Evolutionary conservation across 2,797 vertebrate genomes (phyloP).

Genomic region (Hoplostethus atlanticus): DNA sequence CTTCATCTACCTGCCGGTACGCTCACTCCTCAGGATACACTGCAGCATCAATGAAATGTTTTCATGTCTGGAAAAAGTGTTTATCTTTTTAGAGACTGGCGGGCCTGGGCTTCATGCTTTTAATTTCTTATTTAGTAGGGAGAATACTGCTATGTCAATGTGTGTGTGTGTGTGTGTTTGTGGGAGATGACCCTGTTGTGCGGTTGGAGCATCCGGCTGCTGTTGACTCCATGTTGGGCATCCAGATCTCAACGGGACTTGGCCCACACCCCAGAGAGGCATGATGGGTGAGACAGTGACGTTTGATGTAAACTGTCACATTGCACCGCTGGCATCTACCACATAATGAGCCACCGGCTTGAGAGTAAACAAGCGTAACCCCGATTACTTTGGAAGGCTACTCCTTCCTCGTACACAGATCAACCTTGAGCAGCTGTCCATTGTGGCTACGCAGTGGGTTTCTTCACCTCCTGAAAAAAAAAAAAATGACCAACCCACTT

Average conservation of each 20-base stretch:
- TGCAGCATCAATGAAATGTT: conserved; percentile 41
- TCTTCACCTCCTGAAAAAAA: conserved; percentile 40
- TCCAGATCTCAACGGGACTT: conserved; percentile 70
- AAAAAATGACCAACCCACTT: conserved; percentile 54
- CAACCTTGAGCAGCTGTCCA: conserved; percentile 68
- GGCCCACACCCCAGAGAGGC: conserved; percentile 67
- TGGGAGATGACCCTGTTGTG: conserved; percentile 56
- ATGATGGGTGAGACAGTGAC: conserved; percentile 71
- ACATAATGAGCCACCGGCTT: conserved; percentile 53
- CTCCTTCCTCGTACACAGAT: conserved; percentile 39
- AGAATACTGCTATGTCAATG: conserved; percentile 71
- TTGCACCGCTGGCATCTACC: conserved; percentile 52
- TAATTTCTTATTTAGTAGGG: conserved; percentile 65
- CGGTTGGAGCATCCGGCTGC: conserved; percentile 48
- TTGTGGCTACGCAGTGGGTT: conserved; percentile 35
- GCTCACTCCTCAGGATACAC: conserved; percentile 8
- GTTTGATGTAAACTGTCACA: conserved; percentile 78
- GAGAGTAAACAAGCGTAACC: conserved; percentile 23
- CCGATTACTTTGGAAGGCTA: conserved; percentile 4
- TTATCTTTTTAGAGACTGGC: conserved; percentile 55
- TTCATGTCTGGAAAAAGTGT: conserved; percentile 6
- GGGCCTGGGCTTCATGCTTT: conserved; percentile 43
- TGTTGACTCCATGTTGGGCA: conserved; percentile 54
- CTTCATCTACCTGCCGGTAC: conserved; percentile 28
- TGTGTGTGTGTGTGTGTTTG: conserved; percentile 31